Evolutionary conservation across 2,113 vertebrate species (phyloP).

Genomic region (Petrocephalus microphthalmus): DNA sequence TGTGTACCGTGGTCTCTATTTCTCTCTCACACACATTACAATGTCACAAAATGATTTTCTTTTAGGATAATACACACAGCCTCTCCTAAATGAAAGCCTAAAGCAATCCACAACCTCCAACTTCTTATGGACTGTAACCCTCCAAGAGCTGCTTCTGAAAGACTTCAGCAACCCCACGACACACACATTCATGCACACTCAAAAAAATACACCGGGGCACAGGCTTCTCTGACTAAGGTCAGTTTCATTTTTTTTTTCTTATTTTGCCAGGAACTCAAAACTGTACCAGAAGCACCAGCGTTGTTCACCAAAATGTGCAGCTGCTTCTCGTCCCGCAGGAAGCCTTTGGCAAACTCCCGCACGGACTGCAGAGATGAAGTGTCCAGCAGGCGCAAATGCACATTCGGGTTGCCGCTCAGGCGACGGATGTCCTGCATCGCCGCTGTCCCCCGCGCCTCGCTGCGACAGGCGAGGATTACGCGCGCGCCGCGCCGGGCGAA

Average conservation of each 20-base stretch:
- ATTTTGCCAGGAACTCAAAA: not conserved
- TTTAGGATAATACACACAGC: not conserved
- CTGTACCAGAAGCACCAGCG: constrained; percentile 60
- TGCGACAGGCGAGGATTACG: constrained; percentile 76
- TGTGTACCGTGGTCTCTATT: not conserved
- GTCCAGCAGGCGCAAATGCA: constrained; percentile 68
- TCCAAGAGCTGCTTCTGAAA: not conserved
- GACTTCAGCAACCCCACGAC: not conserved
- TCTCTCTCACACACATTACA: not conserved
- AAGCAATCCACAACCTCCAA: not conserved
- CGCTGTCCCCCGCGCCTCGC: constrained; percentile 43
- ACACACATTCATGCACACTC: not conserved
- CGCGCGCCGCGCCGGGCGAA: constrained; percentile 67
- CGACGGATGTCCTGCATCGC: constrained; percentile 60
- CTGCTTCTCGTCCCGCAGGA: constrained; percentile 60
- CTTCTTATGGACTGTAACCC: not conserved
- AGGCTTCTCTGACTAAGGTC: not conserved
- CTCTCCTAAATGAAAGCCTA: not conserved
- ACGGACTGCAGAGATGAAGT: constrained; percentile 70
- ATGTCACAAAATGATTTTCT: not conserved
- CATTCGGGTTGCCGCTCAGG: constrained; percentile 53
- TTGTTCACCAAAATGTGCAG: constrained; percentile 82
- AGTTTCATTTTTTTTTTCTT: not conserved
- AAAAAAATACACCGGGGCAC: not conserved
- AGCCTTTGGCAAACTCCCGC: constrained; percentile 52